Evolutionary conservation across 2,113 vertebrate genomes (phyloP).

Genomic region (Ciconia maguari): DNA sequence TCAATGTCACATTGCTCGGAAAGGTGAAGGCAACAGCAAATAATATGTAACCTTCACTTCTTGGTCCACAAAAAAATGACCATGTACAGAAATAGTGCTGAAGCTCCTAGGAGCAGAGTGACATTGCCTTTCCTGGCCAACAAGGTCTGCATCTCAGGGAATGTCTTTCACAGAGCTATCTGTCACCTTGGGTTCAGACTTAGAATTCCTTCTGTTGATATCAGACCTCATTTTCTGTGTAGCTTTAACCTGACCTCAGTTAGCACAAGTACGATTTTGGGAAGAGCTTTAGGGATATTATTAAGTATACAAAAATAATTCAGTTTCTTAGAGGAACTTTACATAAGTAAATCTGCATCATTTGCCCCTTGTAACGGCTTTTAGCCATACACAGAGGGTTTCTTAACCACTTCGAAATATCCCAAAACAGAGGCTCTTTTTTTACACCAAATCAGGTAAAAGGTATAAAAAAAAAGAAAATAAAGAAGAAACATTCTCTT

Average conservation of each 20-base stretch:
- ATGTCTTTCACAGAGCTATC: not conserved
- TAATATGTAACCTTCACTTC: not conserved
- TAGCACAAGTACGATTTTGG: not conserved
- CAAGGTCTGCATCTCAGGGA: fast-evolving
- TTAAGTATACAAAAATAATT: not conserved
- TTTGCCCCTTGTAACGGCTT: not conserved
- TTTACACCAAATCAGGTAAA: not conserved
- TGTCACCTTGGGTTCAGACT: not conserved
- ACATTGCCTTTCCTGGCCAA: not conserved
- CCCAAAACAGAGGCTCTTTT: fast-evolving
- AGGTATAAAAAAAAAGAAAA: not conserved
- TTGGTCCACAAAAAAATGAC: not conserved
- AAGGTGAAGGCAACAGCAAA: not conserved
- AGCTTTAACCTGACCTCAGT: not conserved
- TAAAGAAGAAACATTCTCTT: not conserved
- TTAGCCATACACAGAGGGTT: not conserved
- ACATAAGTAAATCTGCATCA: not conserved
- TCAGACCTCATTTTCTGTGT: not conserved
- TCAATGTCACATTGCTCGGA: not conserved
- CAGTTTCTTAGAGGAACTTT: not conserved
- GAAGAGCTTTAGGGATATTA: not conserved
- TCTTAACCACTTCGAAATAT: not conserved
- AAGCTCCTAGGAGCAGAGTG: not conserved
- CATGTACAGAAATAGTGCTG: not conserved
- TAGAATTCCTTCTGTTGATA: not conserved